Evolutionary conservation across 2,888 invertebrate genomes (phyloP), one percentile per base, ranked within the genome.

Genomic region (Nephrotoma flavescens): DNA sequence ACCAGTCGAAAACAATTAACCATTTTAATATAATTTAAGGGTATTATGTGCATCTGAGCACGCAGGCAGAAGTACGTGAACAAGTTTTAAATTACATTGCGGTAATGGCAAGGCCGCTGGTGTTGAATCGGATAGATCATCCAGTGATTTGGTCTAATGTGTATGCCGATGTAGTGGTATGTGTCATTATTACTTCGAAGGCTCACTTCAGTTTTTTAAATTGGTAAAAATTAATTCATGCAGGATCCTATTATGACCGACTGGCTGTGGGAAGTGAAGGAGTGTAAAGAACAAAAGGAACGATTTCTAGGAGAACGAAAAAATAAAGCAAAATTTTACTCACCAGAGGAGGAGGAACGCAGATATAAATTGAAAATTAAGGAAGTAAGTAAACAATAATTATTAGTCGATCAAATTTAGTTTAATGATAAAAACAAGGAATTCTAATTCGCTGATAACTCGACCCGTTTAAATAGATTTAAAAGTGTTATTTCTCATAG

Each of bases 121-220:
- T 99, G 12, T 93, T 98, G 88, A 95, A 96, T 88, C 93, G 96
- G 86, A 95, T 95, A 87, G 94, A 95, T 88, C 97, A 97, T 91
- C 97, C 97, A 6, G 96, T 97, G n/a, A 95, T 98, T 6, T 99
- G 99, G 99, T 98, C 98, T 0, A 97, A 98, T 9, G 97, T 98
- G 15, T 99, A 99, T 91, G 97, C 97, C 19, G 98, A 99, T 91
- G 94, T 97, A 87, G 96, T 97, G 89, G 96, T 96, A 92, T 93
- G 93, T 91, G 86, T 41, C 9, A 45, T 41, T 19, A 86, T 31
- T 31, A 31, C 31, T 31, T 31, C n/a, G n/a, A n/a, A n/a, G n/a
- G n/a, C n/a, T n/a, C n/a, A n/a, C 31, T 31, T 31, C 31, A 31
- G 31, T 31, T 31, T 31, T 31, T n/a, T 41, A 47, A 7, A 42